Evolutionary conservation across 2,888 invertebrate species (phyloP).

Genomic region (Tachina grossa): DNA sequence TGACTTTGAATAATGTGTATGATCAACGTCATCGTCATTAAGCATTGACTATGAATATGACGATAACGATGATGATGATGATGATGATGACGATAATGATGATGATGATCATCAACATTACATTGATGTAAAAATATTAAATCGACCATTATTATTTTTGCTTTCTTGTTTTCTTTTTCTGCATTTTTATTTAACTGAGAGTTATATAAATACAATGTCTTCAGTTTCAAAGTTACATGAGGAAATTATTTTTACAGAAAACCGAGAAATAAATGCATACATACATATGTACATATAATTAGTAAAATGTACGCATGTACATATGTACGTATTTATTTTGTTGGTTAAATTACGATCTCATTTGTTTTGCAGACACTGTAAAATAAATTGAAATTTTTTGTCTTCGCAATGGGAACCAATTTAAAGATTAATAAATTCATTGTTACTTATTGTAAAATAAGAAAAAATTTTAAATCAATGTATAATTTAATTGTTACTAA

Average conservation of each 20-base stretch:
- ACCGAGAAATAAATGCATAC: not conserved
- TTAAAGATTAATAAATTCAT: not conserved
- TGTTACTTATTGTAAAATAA: not conserved
- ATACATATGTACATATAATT: not conserved
- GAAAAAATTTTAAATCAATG: not conserved
- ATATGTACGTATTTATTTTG: not conserved
- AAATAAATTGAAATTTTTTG: slow-evolving; percentile 6
- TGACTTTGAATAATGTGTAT: slow-evolving; percentile 53
- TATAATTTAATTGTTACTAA: no score
- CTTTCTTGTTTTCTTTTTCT: slow-evolving; percentile 12
- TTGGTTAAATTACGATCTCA: slow-evolving; percentile 46
- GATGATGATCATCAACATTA: slow-evolving; percentile 27
- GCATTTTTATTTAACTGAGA: not conserved
- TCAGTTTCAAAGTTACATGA: not conserved
- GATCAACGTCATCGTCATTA: slow-evolving; percentile 35
- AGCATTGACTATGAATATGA: slow-evolving; percentile 13
- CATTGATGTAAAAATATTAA: slow-evolving; percentile 48
- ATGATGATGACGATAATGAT: slow-evolving; percentile 9
- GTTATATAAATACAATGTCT: slow-evolving; percentile 3
- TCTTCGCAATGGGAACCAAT: not conserved
- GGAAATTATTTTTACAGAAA: slow-evolving; percentile 22
- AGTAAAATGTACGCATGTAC: not conserved
- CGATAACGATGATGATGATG: slow-evolving; percentile 1
- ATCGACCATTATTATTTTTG: slow-evolving; percentile 20
- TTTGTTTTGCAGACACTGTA: slow-evolving; percentile 8